phyloP scores from a whole-genome alignment of 2,888 invertebrate species.

The Lysandra coridon region DNA sequence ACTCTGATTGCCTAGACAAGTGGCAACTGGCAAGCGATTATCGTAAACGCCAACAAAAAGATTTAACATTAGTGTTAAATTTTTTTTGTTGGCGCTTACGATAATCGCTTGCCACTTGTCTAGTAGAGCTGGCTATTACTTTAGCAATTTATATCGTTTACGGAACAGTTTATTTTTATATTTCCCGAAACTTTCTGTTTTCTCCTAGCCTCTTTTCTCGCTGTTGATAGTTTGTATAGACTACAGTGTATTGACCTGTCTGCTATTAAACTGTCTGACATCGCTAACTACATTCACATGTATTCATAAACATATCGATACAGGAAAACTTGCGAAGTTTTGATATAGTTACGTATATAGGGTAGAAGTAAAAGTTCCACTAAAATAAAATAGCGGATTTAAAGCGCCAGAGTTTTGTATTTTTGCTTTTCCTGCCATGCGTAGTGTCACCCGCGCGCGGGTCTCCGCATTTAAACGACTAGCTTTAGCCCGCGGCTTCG shows the following conservation, averaged over 20 bases:
- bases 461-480: too few species aligned
- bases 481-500: too few species aligned
- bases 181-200: background rate
- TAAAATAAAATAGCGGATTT: background rate
- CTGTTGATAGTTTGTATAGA: background rate
- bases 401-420: too few species aligned
- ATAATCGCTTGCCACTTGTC: too few species aligned
- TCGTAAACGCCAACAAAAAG: too few species aligned
- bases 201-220: background rate
- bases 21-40: too few species aligned
- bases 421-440: too few species aligned
- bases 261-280: slow-evolving; percentile 18
- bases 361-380: background rate
- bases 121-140: background rate
- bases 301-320: background rate
- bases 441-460: too few species aligned
- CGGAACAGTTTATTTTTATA: background rate
- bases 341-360: background rate
- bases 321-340: background rate
- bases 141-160: background rate
- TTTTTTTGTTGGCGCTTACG: too few species aligned
- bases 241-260: slow-evolving; percentile 17
- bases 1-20: background rate
- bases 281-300: background rate
- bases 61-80: too few species aligned